Conservation (phyloP, 2,888 invertebrate species). For the Phasia obesa region DNA sequence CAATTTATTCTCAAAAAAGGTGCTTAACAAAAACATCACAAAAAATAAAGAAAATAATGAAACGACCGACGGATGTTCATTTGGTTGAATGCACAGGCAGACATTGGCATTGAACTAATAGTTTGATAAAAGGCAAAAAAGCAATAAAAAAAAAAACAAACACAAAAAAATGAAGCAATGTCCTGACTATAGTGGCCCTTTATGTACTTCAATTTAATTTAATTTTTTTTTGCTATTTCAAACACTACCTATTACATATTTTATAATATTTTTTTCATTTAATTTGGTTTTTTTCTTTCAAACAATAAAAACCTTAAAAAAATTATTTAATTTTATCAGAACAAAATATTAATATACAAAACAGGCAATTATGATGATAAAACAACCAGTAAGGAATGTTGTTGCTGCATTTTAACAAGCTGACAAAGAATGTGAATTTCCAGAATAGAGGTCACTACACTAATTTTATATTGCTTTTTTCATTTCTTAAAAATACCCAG, state of each 20-base stretch:
- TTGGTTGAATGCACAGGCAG: slow-evolving; percentile 14
- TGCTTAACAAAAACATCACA: background rate
- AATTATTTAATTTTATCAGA: no score
- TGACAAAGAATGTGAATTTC: slow-evolving; percentile 7
- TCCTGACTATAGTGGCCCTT: background rate
- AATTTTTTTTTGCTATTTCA: no score
- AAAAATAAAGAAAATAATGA: background rate
- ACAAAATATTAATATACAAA: no score
- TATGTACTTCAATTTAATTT: no score
- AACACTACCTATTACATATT: no score
- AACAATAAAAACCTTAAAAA: no score
- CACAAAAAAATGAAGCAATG: slow-evolving; percentile 8
- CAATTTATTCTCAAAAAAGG: slow-evolving; percentile 17
- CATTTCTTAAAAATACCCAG: background rate
- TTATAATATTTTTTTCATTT: no score
- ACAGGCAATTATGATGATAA: background rate
- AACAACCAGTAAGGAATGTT: slow-evolving; percentile 15
- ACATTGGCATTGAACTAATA: slow-evolving; percentile 63
- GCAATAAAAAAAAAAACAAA: slow-evolving; percentile 31
- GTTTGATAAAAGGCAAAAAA: slow-evolving; percentile 55
- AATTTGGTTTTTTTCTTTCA: no score
- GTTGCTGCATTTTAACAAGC: background rate
- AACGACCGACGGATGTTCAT: slow-evolving; percentile 2
- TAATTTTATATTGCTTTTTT: background rate
- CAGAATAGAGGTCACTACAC: slow-evolving; percentile 38